Conservation (phyloP, 1,140 invertebrate species). For the Anthonomus grandis region DNA sequence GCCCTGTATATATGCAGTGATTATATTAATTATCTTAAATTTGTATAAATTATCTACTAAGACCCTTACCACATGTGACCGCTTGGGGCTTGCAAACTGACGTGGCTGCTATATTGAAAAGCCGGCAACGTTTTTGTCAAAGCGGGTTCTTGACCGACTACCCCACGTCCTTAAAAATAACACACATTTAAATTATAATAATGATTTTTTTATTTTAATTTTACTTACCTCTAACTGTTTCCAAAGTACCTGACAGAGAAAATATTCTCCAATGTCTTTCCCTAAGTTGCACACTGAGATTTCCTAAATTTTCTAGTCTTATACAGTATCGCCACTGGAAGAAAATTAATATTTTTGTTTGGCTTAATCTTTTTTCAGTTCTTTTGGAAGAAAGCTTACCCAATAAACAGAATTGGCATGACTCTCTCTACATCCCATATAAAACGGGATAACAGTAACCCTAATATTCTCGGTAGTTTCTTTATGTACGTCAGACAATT, state of each 20-base stretch:
- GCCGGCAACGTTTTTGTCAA: slow-evolving; percentile 83
- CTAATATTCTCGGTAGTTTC: slow-evolving; percentile 95
- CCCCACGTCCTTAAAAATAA: slow-evolving; percentile 63
- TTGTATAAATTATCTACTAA: neutral
- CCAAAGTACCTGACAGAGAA: slow-evolving; percentile 88
- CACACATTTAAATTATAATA: no score
- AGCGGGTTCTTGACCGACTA: slow-evolving; percentile 93
- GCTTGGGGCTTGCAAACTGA: slow-evolving; percentile 93
- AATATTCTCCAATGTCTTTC: slow-evolving; percentile 97
- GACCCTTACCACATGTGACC: slow-evolving; percentile 90
- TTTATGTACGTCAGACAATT: slow-evolving; percentile 95
- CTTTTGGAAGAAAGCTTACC: slow-evolving; percentile 61
- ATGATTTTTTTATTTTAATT: neutral
- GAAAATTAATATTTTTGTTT: slow-evolving; percentile 20
- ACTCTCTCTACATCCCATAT: slow-evolving; percentile 89
- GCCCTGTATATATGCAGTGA: no score
- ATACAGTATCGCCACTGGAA: slow-evolving; percentile 95
- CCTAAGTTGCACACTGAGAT: slow-evolving; percentile 83
- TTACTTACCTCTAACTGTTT: slow-evolving; percentile 74
- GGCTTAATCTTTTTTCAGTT: no score
- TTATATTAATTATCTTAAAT: neutral
- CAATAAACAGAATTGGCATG: slow-evolving; percentile 89
- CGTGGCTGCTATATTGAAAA: slow-evolving; percentile 97
- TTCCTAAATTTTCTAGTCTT: slow-evolving; percentile 89
- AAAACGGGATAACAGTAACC: slow-evolving; percentile 97